Evolutionary conservation across 1,140 invertebrate species (phyloP).

Genomic region (Drosophila simulans): DNA sequence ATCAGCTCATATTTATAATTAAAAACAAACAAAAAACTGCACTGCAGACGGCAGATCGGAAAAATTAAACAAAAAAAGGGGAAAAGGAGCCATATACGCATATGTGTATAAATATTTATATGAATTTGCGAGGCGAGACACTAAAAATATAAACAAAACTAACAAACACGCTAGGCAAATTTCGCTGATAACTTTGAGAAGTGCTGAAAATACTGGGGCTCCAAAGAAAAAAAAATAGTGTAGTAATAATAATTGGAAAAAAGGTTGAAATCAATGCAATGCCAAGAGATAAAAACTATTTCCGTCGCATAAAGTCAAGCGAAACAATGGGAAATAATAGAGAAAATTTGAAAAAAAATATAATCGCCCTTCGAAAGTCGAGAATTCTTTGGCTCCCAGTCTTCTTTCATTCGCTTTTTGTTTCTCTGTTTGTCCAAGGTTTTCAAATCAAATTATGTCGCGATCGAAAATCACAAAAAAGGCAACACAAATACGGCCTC

Average conservation of each 20-base stretch:
- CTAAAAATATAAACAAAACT: constrained; percentile 24
- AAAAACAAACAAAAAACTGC: constrained; percentile 45
- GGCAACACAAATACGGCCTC: constrained; percentile 28
- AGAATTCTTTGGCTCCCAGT: constrained; percentile 31
- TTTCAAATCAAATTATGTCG: constrained; percentile 47
- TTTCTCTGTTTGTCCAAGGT: constrained; percentile 22
- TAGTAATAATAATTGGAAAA: constrained; percentile 5
- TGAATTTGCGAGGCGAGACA: constrained; percentile 14
- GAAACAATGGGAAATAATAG: constrained; percentile 46
- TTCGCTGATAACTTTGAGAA: constrained; percentile 52
- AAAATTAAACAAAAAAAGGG: constrained; percentile 30
- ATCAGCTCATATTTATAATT: constrained; percentile 66
- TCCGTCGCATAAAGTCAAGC: constrained; percentile 55
- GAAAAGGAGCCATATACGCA: neutral
- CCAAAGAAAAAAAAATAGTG: constrained; percentile 1
- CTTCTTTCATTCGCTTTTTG: neutral
- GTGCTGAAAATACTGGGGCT: constrained; percentile 23
- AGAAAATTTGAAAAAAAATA: constrained; percentile 16
- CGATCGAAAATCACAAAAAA: constrained; percentile 50
- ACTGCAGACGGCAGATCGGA: constrained; percentile 38
- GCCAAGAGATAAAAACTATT: constrained; percentile 61
- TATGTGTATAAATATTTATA: constrained; percentile 1
- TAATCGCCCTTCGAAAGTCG: constrained; percentile 30
- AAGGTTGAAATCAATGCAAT: constrained; percentile 27
- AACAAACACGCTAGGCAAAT: constrained; percentile 58